Conservation (phyloP, 1,140 invertebrate genomes). For the Dendroctonus ponderosae region DNA sequence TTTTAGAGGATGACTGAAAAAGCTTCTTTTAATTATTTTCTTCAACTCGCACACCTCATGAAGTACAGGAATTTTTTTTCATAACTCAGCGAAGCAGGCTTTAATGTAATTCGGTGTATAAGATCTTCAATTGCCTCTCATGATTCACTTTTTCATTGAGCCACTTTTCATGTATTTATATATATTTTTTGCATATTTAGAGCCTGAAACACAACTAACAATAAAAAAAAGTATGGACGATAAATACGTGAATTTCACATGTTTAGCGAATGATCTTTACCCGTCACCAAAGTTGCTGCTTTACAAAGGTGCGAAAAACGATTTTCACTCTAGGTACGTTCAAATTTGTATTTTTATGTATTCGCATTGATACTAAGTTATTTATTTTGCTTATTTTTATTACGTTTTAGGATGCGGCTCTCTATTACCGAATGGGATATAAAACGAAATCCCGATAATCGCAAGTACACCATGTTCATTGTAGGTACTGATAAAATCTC, state of each 20-base stretch:
- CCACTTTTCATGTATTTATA: too few species aligned
- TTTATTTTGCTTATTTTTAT: too few species aligned
- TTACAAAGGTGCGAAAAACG: conserved; percentile 41
- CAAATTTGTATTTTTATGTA: conserved; percentile 4
- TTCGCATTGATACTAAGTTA: not conserved
- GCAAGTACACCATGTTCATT: conserved; percentile 42
- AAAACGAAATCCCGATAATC: conserved; percentile 36
- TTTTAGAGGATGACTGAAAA: too few species aligned
- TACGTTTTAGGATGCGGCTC: conserved; percentile 34
- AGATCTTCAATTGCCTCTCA: too few species aligned
- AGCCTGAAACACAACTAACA: conserved; percentile 42
- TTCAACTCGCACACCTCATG: too few species aligned
- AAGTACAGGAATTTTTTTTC: too few species aligned
- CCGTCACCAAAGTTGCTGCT: conserved; percentile 52
- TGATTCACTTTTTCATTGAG: too few species aligned
- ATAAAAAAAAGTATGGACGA: conserved; percentile 37
- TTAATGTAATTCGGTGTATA: too few species aligned
- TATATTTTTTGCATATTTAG: conserved; percentile 8
- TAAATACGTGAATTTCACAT: conserved; percentile 51
- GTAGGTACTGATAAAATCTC: conserved; percentile 37
- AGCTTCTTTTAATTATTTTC: too few species aligned
- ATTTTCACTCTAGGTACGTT: conserved; percentile 36
- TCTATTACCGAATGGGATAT: conserved; percentile 45
- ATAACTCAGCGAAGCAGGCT: too few species aligned
- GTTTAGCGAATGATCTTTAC: conserved; percentile 50